Base-by-base conservation (phyloP, 2,888 invertebrate genomes). In the Mimumesa dahlbomi region DNA sequence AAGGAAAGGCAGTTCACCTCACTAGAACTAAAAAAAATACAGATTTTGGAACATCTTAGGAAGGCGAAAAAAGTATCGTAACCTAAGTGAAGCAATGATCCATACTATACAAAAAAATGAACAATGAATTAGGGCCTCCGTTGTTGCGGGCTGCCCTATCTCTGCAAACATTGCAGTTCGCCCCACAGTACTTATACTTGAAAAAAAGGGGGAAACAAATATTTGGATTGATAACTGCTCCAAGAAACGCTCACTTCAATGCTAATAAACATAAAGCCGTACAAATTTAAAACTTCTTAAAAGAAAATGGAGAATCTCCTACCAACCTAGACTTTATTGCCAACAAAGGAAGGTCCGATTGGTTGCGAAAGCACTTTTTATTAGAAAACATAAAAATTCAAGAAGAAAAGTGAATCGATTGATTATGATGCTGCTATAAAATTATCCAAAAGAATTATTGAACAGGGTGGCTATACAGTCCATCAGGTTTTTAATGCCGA, bases 51-150 rank as follows among this genome's bases (percentile, higher is more conserved):
- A 70, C 22, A n/a, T 2, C 22, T 45, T 1, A 11, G 16, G 11
- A 22, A 40, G 2, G 40, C 40, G n/a, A 40, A 45, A 68, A 74
- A 63, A 64, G 50, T 31, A 53, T 48, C 65, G 49, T 36, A 67
- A 77, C 42, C 75, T 76, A 36, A 81, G 79, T 71, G 73, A 82
- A 70, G 73, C 74, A 56, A 81, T 75, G 59, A 57, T 81, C 61
- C 68, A 77, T 16, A 69, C 73, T 21, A 77, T 77, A 40, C 70
- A 76, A 66, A 73, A 63, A 73, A 77, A 76, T 68, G 73, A 56
- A 29, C n/a, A 45, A 4, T 11, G 45, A 45, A 45, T 56, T 21
- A 25, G 43, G 45, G 43, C 21, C 29, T n/a, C 45, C 13, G 34
- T 34, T 43, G 31, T 7, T 25, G 40, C 40, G 0, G 40, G 22